Base-by-base conservation (phyloP, 53 echinoderm and acorn worm species). In the Astropecten irregularis region DNA sequence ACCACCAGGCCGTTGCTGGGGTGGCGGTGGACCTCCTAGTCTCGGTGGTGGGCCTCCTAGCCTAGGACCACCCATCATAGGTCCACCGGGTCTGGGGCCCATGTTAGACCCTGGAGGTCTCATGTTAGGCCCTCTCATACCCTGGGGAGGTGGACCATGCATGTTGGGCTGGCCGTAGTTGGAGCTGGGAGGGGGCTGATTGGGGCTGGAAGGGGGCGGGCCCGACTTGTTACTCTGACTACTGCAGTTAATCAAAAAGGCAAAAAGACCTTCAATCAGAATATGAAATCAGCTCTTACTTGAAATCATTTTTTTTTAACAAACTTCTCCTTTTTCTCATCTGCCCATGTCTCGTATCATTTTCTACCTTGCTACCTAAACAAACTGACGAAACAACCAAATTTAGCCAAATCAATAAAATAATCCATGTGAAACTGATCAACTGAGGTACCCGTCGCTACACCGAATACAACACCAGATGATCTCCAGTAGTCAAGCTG, bases 21-120 rank as follows among this genome's bases (percentile, higher is more conserved):
- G 81, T 44, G 74, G 88, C 16, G 83, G 85, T 33, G 82, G 92
- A 9, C 87, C 87, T 21, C 85, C 71, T 57, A 76, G 29, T 25
- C 37, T 58, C 0, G 86, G 86, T 0, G 54, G 76, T 69, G 84
- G 83, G 20, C 68, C 44, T 4, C 77, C 68, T n/a, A n/a, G n/a
- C 36, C 36, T 36, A 46, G 37, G 63, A 2, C 68, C 34, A n/a
- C n/a, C n/a, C n/a, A n/a, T n/a, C n/a, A n/a, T n/a, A n/a, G n/a
- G n/a, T 30, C 36, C 42, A n/a, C 57, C 69, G 4, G 85, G 85
- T 35, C 42, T 28, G 23, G 68, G 84, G 28, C 54, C 40, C 67
- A 81, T 54, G n/a, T 68, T 54, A 20, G 56, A 32, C 22, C 55
- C 76, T 3, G 55, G 68, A 23, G 40, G 73, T 28, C 69, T 25